A percentile compares a stretch with the other conserved stretches of the same genome.
Evolutionary conservation across 2,113 vertebrate genomes (phyloP).

Genomic region (Catharus fuscescens): DNA sequence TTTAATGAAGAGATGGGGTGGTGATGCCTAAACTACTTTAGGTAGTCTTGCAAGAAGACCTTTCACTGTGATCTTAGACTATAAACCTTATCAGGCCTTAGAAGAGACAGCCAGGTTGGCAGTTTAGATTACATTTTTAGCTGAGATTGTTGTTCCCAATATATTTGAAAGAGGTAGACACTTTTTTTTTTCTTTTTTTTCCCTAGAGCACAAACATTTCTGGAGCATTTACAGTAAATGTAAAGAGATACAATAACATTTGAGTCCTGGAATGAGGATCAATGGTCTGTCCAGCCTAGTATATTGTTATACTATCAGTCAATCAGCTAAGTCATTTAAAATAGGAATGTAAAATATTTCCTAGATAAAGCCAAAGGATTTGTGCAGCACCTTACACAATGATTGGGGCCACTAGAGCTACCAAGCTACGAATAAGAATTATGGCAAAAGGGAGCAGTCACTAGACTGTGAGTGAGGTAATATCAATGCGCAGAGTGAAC

Average conservation of each 20-base stretch:
- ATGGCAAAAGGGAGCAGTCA: neutral
- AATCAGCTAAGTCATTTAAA: conserved; percentile 29
- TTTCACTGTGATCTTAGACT: neutral
- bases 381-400: neutral
- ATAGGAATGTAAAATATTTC: conserved; percentile 37
- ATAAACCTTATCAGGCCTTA: conserved; percentile 2
- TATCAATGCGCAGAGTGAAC: neutral
- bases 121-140: conserved; percentile 14
- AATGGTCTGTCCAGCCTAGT: neutral
- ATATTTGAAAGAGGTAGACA: neutral
- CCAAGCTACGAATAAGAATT: conserved; percentile 21
- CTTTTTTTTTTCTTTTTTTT: neutral
- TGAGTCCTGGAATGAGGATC: conserved; percentile 24
- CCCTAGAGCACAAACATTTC: neutral
- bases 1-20: neutral
- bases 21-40: neutral
- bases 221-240: conserved; percentile 57
- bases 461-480: neutral
- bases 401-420: neutral
- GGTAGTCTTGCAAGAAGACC: neutral
- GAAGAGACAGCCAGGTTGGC: neutral
- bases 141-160: neutral
- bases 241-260: neutral
- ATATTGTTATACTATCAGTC: conserved; percentile 37
- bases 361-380: conserved; percentile 29